Percentiles rank a stretch among this genome's conserved stretches.
Evolutionary conservation across 2,797 vertebrate genomes (phyloP).

Genomic region (Eospalax fontanierii): DNA sequence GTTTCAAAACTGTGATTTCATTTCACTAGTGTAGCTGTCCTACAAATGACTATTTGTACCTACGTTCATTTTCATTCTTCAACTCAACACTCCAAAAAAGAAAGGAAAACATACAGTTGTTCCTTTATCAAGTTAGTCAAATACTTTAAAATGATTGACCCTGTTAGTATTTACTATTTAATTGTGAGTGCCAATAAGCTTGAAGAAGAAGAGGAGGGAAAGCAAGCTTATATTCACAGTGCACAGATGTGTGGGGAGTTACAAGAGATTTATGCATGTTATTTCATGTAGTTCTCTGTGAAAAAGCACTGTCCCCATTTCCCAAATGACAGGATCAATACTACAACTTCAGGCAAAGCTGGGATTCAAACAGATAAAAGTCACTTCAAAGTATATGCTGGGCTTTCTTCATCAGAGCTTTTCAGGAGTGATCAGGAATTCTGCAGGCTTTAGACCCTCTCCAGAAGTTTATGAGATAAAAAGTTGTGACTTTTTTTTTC

Average conservation of each 20-base stretch:
- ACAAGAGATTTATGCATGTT: not conserved
- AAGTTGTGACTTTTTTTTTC: not conserved
- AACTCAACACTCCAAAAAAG: not conserved
- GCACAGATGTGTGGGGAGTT: not conserved
- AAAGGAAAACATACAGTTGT: not conserved
- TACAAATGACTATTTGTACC: not conserved
- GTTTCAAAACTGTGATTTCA: not conserved
- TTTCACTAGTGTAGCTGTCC: not conserved
- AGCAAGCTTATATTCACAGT: not conserved
- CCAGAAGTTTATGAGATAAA: not conserved
- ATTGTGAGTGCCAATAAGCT: not conserved
- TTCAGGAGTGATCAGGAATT: not conserved
- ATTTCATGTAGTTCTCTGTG: conserved; percentile 18
- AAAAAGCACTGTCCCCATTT: not conserved
- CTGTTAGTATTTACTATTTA: not conserved
- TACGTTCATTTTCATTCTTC: not conserved
- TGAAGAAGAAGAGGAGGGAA: not conserved
- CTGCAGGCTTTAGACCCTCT: not conserved
- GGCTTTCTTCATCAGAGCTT: not conserved
- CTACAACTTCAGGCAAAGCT: not conserved
- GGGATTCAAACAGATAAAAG: not conserved
- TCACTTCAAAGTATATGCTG: not conserved
- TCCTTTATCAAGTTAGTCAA: not conserved
- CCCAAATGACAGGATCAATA: not conserved
- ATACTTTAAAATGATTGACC: not conserved